Evolutionary conservation across 2,797 vertebrate genomes (phyloP).

Genomic region (Syngnathus acus): DNA sequence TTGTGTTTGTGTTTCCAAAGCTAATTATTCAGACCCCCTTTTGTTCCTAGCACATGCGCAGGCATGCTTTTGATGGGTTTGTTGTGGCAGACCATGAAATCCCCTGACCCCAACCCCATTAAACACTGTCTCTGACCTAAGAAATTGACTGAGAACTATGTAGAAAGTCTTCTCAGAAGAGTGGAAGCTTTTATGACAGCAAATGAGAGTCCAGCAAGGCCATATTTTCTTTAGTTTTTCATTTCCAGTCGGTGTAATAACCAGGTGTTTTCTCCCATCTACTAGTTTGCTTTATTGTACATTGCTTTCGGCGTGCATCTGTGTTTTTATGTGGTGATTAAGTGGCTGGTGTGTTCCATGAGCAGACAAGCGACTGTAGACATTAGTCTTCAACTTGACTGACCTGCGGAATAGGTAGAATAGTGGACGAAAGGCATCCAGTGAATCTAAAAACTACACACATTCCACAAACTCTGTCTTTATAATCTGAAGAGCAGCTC

Average conservation of each 20-base stretch:
- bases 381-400: slow-evolving; percentile 26
- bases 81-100: no score
- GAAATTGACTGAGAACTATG: background rate
- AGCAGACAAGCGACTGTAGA: slow-evolving; percentile 8
- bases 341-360: slow-evolving; percentile 8
- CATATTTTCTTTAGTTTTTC: background rate
- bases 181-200: background rate
- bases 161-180: background rate
- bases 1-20: background rate
- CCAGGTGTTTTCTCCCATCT: background rate
- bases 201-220: background rate
- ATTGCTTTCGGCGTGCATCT: background rate
- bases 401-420: slow-evolving; percentile 28
- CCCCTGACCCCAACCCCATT: background rate
- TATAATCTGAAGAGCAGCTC: slow-evolving; percentile 43
- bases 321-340: background rate
- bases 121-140: background rate
- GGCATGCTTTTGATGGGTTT: no score
- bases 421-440: slow-evolving; percentile 39
- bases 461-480: slow-evolving; percentile 16
- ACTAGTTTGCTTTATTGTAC: background rate
- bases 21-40: background rate
- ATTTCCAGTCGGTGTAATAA: background rate
- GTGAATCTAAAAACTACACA: slow-evolving; percentile 43
- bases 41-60: no score